Evolutionary conservation across 2,797 vertebrate genomes (phyloP).

Genomic region (Anguilla anguilla): DNA sequence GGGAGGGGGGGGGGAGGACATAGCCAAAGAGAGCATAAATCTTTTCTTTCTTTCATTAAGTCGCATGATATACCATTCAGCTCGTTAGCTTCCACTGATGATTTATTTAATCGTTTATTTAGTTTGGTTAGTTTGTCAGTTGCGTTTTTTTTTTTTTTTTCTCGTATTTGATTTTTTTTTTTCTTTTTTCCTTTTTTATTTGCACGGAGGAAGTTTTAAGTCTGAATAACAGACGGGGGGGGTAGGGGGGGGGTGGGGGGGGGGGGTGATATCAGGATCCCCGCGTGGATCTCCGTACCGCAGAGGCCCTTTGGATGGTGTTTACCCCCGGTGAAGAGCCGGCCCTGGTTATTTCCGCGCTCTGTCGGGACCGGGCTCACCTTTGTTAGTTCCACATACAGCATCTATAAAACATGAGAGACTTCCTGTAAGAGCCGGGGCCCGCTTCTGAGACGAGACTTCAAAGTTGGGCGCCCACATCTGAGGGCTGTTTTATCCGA

Average conservation of each 20-base stretch:
- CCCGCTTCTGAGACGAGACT: constrained; percentile 85
- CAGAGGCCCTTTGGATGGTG: constrained; percentile 34
- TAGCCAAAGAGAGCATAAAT: constrained; percentile 1
- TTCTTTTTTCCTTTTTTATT: not conserved
- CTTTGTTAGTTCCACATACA: constrained; percentile 73
- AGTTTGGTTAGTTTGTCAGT: not conserved
- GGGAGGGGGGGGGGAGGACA: not conserved
- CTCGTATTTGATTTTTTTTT: not conserved
- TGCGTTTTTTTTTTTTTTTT: not conserved
- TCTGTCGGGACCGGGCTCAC: constrained; percentile 65
- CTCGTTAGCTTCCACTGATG: not conserved
- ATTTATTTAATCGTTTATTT: not conserved
- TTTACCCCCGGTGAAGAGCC: constrained; percentile 56
- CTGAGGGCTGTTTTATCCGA: constrained; percentile 96
- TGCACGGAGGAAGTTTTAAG: not conserved
- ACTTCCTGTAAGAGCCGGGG: constrained; percentile 79
- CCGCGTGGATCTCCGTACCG: not conserved
- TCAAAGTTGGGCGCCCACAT: constrained; percentile 92
- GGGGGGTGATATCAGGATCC: too few species aligned
- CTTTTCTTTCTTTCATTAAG: not conserved
- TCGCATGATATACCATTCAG: not conserved
- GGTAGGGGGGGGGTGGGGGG: not conserved
- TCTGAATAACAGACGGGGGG: constrained; percentile 1
- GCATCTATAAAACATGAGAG: constrained; percentile 81
- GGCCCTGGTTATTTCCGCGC: constrained; percentile 65